Percentiles rank a stretch among this genome's conserved stretches.
These are phyloP conservation scores for Parascotia fuliginaria DNA, from an alignment of 2,888 invertebrate species.

Conservation along the genomic window DNA sequence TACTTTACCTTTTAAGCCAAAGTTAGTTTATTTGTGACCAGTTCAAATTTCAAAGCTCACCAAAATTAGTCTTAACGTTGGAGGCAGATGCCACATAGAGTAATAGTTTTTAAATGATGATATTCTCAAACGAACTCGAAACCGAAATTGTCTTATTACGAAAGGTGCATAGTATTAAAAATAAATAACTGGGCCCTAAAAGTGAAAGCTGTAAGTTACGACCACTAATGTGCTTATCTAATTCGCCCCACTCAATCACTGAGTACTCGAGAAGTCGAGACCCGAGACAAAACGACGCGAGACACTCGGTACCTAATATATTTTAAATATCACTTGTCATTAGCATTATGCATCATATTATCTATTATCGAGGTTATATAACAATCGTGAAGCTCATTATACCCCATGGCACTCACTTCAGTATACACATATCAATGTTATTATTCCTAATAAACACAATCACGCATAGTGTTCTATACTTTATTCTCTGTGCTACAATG, in stretches of 20 bases:
- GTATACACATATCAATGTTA: conserved; percentile 36
- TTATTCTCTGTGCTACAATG: conserved; percentile 23
- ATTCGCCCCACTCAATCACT: conserved; percentile 79
- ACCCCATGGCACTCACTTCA: conserved; percentile 63
- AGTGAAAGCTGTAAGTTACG: conserved; percentile 72
- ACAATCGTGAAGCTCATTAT: conserved; percentile 66
- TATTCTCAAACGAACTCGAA: conserved; percentile 23
- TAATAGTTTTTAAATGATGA: conserved; percentile 2
- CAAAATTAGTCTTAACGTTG: neutral
- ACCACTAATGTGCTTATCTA: conserved; percentile 71
- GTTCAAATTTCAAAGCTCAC: conserved; percentile 14
- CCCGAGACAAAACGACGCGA: conserved; percentile 58
- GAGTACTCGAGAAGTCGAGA: conserved; percentile 30
- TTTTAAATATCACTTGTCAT: conserved; percentile 81
- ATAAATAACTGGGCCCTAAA: conserved; percentile 61
- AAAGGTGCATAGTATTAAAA: conserved; percentile 41
- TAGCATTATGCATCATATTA: conserved; percentile 80
- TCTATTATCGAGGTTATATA: conserved; percentile 76
- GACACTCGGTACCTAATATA: conserved; percentile 70
- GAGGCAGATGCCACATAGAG: conserved; percentile 1
- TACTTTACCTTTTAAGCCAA: too few species aligned
- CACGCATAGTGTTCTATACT: conserved; percentile 16
- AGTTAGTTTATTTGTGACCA: neutral
- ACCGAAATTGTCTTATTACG: conserved; percentile 31
- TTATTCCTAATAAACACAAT: conserved; percentile 28